Base-by-base conservation (phyloP, 2,113 vertebrate species). In the Mesitornis unicolor region DNA sequence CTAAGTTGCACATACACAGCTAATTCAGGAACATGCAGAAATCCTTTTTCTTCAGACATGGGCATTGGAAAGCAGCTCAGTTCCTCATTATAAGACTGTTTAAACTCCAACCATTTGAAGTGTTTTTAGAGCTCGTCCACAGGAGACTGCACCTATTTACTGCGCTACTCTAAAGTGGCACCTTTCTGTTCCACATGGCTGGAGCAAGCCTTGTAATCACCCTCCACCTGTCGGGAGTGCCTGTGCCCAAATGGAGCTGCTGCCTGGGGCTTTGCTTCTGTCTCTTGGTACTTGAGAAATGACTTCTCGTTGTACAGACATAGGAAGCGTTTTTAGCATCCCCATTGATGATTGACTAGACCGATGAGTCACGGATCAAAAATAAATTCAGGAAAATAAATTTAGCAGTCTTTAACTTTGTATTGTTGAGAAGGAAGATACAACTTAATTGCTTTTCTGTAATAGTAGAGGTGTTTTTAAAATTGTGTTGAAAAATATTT, bases 1-100 rank as follows among this genome's bases (percentile, higher is more conserved):
- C 45, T 0, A 5, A 45, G 8, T 15, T 85, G 21, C n/a, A 13
- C 0, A 0, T 43, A 12, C 0, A 0, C 45, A 61, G 25, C 15
- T 69, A 20, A 3, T 59, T 84, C 40, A 54, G 65, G 43, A 84
- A 13, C 28, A 33, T 0, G 0, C 6, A 19, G 21, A 61, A 82
- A 35, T 78, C 53, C 15, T 38, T n/a, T 54, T 84, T 60, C n/a
- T 61, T 40, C 35, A 50, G 38, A 36, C 33, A 9, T 1, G 16
- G 31, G 7, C 42, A 2, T 74, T 87, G 6, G 63, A 24, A 81
- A 77, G 10, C 51, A 78, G n/a, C 42, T 63, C 24, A 24, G 4
- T 31, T 61, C 54, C 54, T 61, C 45, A 48, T 75, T 67, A 14
- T 5, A 29, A 48, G 42, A 10, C 9, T 35, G 45, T n/a, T 61